Conservation (phyloP, 2,797 vertebrate genomes). For the Ambastaia sidthimunki region DNA sequence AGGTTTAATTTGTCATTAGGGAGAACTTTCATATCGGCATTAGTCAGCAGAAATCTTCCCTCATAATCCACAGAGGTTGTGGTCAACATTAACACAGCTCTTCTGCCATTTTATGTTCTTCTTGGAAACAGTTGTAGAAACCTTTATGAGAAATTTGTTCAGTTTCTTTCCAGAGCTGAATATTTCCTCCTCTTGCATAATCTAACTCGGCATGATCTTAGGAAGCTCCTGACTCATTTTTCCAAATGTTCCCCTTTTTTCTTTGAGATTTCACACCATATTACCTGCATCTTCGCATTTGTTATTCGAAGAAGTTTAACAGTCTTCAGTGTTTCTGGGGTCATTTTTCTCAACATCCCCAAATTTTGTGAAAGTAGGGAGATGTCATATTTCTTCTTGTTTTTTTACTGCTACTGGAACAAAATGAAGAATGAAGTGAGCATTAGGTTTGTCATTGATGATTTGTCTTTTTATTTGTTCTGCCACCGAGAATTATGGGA, state of each 20-base stretch:
- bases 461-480: not conserved
- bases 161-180: slow-evolving; percentile 18
- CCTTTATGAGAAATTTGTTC: not conserved
- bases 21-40: not conserved
- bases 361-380: not conserved
- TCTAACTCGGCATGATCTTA: slow-evolving; percentile 12
- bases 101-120: slow-evolving; percentile 9
- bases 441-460: not conserved
- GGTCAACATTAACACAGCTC: not conserved
- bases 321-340: not conserved
- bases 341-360: not conserved
- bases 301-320: not conserved
- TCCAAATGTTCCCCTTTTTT: not conserved
- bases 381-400: not conserved
- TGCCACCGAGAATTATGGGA: not conserved
- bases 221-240: slow-evolving; percentile 1
- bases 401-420: not conserved
- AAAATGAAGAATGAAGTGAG: not conserved
- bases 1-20: not conserved
- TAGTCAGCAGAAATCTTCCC: not conserved
- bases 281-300: slow-evolving; percentile 10
- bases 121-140: slow-evolving; percentile 30
- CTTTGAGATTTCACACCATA: not conserved
- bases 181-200: slow-evolving; percentile 34
- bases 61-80: not conserved